Evolutionary conservation across 2,888 invertebrate genomes (phyloP), one percentile per base, ranked within the genome.

Genomic region (Liopterus haemorrhoidalis): DNA sequence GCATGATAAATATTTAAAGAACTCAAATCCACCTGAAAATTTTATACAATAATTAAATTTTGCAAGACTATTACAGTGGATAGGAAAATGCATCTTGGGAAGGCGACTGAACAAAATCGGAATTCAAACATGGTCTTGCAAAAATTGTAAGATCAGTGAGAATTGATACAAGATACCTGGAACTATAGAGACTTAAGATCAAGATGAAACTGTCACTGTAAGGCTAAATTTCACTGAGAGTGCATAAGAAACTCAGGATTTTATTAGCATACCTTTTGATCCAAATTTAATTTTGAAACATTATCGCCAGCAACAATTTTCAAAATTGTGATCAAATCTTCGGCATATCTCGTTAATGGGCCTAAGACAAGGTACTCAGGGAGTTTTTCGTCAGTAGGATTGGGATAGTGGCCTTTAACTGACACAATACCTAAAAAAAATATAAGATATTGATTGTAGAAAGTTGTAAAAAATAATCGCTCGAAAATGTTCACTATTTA

Each of bases 301-400:
- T 67, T 68, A 4, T 67, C 65, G 0, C 73, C 76, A 0, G 76
- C 74, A 71, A 87, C 71, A 2, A 82, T 66, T 56, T 73, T 72
- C 54, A 85, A 63, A 48, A 86, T 68, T 1, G 85, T 71, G 1
- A 72, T 64, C 15, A 95, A 69, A 69, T 94, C 94, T 16, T 74
- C 76, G 0, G 85, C 83, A 58, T 78, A 81, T n/a, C 91, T 74
- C 18, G 82, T 72, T 71, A 94, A 77, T 1, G 93, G 93, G 0
- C 84, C 85, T 24, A 81, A 58, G 0, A 73, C 71, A 16, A 83
- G 63, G 59, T 71, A 75, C 36, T 69, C 65, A 0, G 63, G 53
- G 58, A 75, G 78, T 4, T 65, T 57, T 6, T 67, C 63, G 52
- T 79, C 77, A 1, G 61, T 56, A 2, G 71, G 59, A 1, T 65